Conservation (phyloP, 2,888 invertebrate species). For the Sesia bembeciformis region DNA sequence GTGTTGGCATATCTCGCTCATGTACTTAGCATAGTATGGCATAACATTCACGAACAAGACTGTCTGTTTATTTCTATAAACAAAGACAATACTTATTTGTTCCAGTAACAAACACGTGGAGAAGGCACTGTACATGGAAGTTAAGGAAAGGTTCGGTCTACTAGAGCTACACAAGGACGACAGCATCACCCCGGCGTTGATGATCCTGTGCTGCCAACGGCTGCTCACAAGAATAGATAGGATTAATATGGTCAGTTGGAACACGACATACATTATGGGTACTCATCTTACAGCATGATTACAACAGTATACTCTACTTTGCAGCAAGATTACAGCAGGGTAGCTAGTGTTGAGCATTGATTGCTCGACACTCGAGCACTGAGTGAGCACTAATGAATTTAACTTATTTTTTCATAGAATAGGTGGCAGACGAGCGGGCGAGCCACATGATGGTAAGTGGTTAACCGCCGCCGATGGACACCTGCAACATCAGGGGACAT, state of each 20-base stretch:
- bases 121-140: conserved; percentile 79
- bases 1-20: not conserved
- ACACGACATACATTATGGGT: not conserved
- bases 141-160: conserved; percentile 79
- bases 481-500: too few relatives aligned
- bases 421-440: too few relatives aligned
- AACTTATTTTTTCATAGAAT: too few relatives aligned
- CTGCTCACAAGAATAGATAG: conserved; percentile 71
- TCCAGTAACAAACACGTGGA: conserved; percentile 87
- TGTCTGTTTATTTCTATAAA: not conserved
- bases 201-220: conserved; percentile 88
- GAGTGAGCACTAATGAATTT: too few relatives aligned
- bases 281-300: too few relatives aligned
- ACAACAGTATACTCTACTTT: too few relatives aligned
- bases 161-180: conserved; percentile 90
- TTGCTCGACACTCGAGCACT: too few relatives aligned
- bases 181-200: conserved; percentile 90
- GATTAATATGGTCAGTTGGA: conserved; percentile 34
- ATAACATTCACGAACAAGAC: not conserved
- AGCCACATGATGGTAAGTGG: too few relatives aligned
- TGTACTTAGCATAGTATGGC: not conserved
- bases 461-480: too few relatives aligned
- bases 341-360: too few relatives aligned
- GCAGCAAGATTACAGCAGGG: too few relatives aligned
- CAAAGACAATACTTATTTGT: not conserved